Evolutionary conservation across 2,888 invertebrate genomes (phyloP).

Genomic region (Microctonus brassicae): DNA sequence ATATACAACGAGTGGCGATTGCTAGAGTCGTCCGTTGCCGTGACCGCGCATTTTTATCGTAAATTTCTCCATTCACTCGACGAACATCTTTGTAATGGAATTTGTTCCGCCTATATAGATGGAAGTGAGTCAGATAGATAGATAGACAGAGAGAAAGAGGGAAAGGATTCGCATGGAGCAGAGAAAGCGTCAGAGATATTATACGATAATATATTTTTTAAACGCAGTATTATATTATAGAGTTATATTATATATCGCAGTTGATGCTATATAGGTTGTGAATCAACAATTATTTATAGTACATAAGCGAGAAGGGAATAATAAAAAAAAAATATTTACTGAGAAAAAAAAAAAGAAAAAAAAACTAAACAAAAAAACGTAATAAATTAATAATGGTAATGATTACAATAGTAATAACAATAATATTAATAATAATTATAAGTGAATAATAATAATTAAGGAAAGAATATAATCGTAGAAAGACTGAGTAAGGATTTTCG

Average conservation of each 20-base stretch:
- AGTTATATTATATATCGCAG: constrained; percentile 36
- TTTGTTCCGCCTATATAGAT: constrained; percentile 6
- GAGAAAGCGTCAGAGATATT: constrained; percentile 30
- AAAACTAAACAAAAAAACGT: constrained; percentile 17
- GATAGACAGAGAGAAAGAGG: not conserved
- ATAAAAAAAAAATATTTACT: not conserved
- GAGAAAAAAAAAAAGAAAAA: too few species aligned
- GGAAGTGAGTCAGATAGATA: not conserved
- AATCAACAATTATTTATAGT: constrained; percentile 49
- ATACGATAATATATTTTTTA: constrained; percentile 38
- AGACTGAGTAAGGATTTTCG: constrained; percentile 62
- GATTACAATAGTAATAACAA: not conserved
- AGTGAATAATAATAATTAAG: constrained; percentile 56
- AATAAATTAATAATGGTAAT: not conserved
- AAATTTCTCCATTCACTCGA: constrained; percentile 28
- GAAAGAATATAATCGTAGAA: constrained; percentile 46
- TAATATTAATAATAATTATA: constrained; percentile 42
- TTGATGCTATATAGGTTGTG: constrained; percentile 57
- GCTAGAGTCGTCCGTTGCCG: constrained; percentile 32
- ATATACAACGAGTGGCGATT: constrained; percentile 20
- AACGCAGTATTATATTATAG: constrained; percentile 41
- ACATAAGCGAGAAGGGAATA: not conserved
- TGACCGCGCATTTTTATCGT: constrained; percentile 45
- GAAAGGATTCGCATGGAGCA: not conserved
- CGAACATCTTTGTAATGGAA: constrained; percentile 22